Base-by-base conservation (phyloP, 2,888 invertebrate species). In the Sarcophaga subvicina region DNA sequence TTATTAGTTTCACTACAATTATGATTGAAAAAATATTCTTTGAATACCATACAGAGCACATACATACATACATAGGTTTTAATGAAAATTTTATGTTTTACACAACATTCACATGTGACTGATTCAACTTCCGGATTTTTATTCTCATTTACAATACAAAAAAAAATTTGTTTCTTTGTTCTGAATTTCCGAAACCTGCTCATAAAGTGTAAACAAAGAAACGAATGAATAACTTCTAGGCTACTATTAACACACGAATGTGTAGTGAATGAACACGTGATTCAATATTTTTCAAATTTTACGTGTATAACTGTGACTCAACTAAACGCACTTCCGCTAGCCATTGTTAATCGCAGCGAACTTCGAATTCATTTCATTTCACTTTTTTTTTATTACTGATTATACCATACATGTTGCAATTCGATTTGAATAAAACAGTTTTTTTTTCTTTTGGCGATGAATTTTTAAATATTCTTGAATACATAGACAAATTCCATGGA, bases 61-160 rank as follows among this genome's bases (percentile, higher is more conserved):
- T 14, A 54, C 12, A 49, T 49, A 14, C 49, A 6, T 14, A 49
- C 49, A 49, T 14, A 49, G 0, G 11, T 14, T 49, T 49, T 14
- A 14, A 49, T 49, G 49, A 54, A 54, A 54, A 54, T 17, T 54
- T 14, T 12, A 54, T 79, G 47, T 73, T 71, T 49, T 60, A 59
- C 4, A 59, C 25, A 83, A 73, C 75, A 83, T 84, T 84, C 87
- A 87, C 84, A 84, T 84, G 79, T 84, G 87, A 87, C 80, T 87
- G 81, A 84, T 67, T 84, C 67, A 75, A 80, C 84, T 82, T 87
- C 84, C 87, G 81, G 84, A 8, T 63, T 60, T 60, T 80, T 67
- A 37, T 62, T 60, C 37, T 82, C 12, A 59, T 14, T 10, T 47
- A 25, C 12, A 47, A 17, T 2, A 37, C 8, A 37, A 37, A 37